Evolutionary conservation across 1,140 invertebrate genomes (phyloP).

Genomic region (Cydia pomonella): DNA sequence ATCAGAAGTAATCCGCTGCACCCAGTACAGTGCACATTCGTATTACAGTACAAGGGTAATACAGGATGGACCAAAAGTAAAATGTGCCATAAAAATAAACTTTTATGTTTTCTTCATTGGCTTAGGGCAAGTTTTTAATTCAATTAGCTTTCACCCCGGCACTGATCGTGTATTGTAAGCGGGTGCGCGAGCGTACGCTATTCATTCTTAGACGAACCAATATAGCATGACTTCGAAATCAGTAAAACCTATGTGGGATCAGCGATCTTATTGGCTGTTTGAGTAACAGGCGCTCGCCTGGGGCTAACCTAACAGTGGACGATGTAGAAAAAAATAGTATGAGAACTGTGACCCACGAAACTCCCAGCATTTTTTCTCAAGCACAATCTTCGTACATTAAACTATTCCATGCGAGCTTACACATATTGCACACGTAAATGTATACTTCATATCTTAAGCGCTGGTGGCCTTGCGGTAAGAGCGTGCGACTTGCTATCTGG

Average conservation of each 20-base stretch:
- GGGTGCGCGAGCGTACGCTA: background rate
- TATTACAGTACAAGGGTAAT: background rate
- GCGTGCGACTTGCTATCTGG: too few relatives aligned
- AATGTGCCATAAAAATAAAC: slow-evolving; percentile 56
- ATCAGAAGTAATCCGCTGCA: too few relatives aligned
- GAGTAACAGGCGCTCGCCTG: too few relatives aligned
- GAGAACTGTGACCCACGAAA: too few relatives aligned
- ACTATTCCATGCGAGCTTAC: too few relatives aligned
- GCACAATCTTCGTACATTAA: too few relatives aligned
- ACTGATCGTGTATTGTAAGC: background rate
- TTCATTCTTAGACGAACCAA: background rate
- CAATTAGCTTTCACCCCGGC: slow-evolving; percentile 18
- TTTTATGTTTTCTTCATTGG: slow-evolving; percentile 59
- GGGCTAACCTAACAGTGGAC: too few relatives aligned
- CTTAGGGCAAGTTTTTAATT: slow-evolving; percentile 24
- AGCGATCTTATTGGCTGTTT: background rate
- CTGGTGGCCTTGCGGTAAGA: too few relatives aligned
- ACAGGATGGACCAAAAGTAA: slow-evolving; percentile 34
- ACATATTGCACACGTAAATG: too few relatives aligned
- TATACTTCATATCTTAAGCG: too few relatives aligned
- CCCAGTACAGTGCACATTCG: background rate
- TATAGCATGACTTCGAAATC: background rate
- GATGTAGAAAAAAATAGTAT: too few relatives aligned
- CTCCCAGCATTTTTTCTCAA: too few relatives aligned
- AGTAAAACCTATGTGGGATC: background rate